Evolutionary conservation across 2,797 vertebrate genomes (phyloP).

Genomic region (Emys orbicularis): DNA sequence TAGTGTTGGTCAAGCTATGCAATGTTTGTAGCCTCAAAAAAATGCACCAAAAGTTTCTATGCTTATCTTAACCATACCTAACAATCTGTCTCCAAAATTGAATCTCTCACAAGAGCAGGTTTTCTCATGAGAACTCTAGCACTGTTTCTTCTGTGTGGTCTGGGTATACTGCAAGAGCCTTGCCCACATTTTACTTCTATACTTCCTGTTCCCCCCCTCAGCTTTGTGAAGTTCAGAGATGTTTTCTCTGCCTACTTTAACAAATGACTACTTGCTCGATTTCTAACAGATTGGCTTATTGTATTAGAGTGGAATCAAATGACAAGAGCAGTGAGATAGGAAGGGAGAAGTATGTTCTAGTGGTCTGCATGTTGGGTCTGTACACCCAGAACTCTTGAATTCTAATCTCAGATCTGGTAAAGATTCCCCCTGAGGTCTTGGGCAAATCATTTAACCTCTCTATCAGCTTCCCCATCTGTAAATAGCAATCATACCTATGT

Average conservation of each 20-base stretch:
- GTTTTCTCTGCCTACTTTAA: not conserved
- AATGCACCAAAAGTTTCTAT: not conserved
- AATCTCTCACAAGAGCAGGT: not conserved
- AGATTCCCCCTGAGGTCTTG: constrained; percentile 13
- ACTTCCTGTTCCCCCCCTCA: not conserved
- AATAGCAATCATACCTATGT: constrained; percentile 1
- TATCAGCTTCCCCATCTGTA: constrained; percentile 13
- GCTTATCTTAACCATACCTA: not conserved
- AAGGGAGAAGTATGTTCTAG: not conserved
- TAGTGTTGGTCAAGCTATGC: not conserved
- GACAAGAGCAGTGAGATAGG: not conserved
- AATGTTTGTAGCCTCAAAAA: not conserved
- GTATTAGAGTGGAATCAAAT: not conserved
- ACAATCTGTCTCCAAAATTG: not conserved
- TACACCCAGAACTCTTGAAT: not conserved
- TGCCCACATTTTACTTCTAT: not conserved
- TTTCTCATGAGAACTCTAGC: not conserved
- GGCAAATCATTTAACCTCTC: constrained; percentile 24
- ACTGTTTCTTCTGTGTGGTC: not conserved
- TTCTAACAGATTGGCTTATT: not conserved
- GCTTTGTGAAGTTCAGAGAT: not conserved
- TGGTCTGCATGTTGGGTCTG: not conserved
- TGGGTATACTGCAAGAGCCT: not conserved
- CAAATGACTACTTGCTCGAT: not conserved
- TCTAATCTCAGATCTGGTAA: not conserved